Conservation (phyloP, 2,113 vertebrate genomes). For the Piaya cayana region DNA sequence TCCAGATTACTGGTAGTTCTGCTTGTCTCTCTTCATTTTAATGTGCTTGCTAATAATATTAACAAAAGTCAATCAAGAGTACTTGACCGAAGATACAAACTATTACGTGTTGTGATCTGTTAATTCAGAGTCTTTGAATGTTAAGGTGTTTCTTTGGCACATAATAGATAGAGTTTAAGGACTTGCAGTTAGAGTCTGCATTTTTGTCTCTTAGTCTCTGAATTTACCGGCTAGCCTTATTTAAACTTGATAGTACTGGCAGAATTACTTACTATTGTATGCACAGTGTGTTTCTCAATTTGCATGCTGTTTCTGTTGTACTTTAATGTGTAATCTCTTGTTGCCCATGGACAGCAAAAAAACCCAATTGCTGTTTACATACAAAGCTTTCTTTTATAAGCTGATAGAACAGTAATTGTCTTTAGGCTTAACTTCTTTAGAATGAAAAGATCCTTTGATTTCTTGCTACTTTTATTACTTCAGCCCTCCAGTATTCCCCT, state of each 20-base stretch:
- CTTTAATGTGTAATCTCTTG: not conserved
- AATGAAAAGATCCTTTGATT: not conserved
- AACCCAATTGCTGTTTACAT: not conserved
- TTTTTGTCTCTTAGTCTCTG: not conserved
- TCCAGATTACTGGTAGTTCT: not conserved
- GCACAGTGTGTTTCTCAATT: not conserved
- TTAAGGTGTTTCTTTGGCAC: not conserved
- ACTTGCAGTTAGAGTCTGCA: not conserved
- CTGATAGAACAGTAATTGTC: not conserved
- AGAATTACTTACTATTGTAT: not conserved
- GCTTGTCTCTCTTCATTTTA: not conserved
- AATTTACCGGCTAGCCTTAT: not conserved
- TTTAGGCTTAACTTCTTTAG: not conserved
- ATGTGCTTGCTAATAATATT: not conserved
- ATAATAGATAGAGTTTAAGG: not conserved
- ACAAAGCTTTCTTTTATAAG: not conserved
- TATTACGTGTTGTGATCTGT: not conserved
- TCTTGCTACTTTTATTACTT: not conserved
- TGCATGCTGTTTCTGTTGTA: not conserved
- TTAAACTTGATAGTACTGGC: not conserved
- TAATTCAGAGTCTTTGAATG: not conserved
- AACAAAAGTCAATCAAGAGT: not conserved
- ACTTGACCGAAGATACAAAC: not conserved
- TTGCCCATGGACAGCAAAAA: not conserved
- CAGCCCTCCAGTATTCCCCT: not conserved